Evolutionary conservation across 1,140 invertebrate genomes (phyloP).

Genomic region (Diorhabda sublineata): DNA sequence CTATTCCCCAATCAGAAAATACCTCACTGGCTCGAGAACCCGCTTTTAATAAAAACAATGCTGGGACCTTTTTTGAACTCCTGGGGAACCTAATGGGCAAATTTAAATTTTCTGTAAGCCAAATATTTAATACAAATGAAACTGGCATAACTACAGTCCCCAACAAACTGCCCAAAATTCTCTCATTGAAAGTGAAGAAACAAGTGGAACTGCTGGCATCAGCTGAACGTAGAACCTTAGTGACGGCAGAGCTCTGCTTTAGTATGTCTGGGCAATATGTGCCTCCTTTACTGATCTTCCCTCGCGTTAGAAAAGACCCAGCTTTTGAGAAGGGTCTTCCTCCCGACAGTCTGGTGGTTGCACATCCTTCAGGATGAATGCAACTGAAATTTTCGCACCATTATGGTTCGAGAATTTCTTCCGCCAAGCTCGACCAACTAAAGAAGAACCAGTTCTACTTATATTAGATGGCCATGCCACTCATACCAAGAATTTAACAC

Average conservation of each 20-base stretch:
- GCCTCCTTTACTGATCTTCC: background rate
- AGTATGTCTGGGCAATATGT: background rate
- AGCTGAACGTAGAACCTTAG: too few relatives aligned
- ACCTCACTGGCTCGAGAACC: too few relatives aligned
- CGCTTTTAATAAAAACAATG: too few relatives aligned
- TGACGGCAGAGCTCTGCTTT: background rate
- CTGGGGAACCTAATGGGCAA: too few relatives aligned
- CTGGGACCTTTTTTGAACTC: too few relatives aligned
- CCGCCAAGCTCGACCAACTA: conserved; percentile 23
- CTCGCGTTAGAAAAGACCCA: background rate
- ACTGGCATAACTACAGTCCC: too few relatives aligned
- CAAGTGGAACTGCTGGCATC: too few relatives aligned
- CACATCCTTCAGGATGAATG: conserved; percentile 38
- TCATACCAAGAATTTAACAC: conserved; percentile 14
- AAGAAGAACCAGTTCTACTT: conserved; percentile 25
- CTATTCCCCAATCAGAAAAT: too few relatives aligned
- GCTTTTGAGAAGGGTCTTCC: conserved; percentile 21
- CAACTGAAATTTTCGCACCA: conserved; percentile 17
- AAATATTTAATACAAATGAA: too few relatives aligned
- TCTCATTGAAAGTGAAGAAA: too few relatives aligned
- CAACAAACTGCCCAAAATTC: too few relatives aligned
- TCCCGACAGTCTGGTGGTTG: conserved; percentile 32
- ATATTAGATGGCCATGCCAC: conserved; percentile 32
- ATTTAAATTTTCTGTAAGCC: too few relatives aligned
- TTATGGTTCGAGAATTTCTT: conserved; percentile 35